Percentiles rank a stretch among this genome's conserved stretches.
Conservation (phyloP, 2,888 invertebrate genomes). For the Syrista parreyssii region DNA sequence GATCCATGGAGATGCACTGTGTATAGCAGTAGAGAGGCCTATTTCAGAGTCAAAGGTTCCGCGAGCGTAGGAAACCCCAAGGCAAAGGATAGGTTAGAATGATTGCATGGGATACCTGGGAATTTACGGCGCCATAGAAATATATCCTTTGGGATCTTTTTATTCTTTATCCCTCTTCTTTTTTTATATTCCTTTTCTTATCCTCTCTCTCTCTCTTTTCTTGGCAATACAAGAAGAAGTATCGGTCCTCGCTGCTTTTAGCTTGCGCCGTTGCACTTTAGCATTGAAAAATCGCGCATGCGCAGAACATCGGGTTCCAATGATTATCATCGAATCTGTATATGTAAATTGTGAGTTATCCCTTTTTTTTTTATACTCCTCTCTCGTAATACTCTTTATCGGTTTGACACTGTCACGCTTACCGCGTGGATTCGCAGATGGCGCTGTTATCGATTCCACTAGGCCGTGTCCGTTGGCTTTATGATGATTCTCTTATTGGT, state of each 20-base stretch:
- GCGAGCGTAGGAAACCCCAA: constrained; percentile 30
- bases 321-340: background rate
- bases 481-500: background rate
- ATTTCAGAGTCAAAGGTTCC: constrained; percentile 40
- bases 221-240: background rate
- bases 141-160: constrained; percentile 11
- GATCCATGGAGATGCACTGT: background rate
- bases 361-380: background rate
- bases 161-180: background rate
- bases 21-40: constrained; percentile 15
- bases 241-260: background rate
- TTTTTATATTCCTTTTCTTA: background rate
- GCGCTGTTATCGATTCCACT: background rate
- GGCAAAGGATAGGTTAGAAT: constrained; percentile 37
- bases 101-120: constrained; percentile 39
- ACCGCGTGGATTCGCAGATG: background rate
- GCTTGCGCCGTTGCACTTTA: background rate
- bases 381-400: background rate
- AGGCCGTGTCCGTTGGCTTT: background rate
- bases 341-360: background rate
- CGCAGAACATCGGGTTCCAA: background rate
- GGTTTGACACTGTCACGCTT: background rate
- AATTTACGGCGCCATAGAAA: constrained; percentile 35
- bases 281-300: background rate
- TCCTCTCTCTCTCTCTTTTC: background rate